These are phyloP conservation scores for Dryadula phaetusa DNA, from an alignment of 2,888 invertebrate genomes.

Conservation along the genomic window DNA sequence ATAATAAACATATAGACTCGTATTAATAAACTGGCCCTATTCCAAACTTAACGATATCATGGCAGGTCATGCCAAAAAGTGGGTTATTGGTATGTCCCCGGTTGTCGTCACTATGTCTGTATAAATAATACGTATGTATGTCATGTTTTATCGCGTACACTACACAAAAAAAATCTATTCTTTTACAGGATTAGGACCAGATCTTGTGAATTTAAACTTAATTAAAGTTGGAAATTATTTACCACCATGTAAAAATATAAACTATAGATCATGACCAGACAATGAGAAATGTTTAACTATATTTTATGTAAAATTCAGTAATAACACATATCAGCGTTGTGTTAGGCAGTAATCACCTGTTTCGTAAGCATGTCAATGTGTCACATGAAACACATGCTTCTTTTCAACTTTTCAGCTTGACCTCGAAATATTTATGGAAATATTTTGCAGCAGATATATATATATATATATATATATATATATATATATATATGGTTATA, in stretches of 20 bases:
- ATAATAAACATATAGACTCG: slow-evolving; percentile 8
- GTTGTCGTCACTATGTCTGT: slow-evolving; percentile 17
- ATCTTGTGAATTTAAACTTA: too few relatives aligned
- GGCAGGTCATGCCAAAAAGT: slow-evolving; percentile 28
- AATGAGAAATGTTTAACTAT: too few relatives aligned
- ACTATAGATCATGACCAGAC: too few relatives aligned
- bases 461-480: background rate
- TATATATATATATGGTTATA: too few relatives aligned
- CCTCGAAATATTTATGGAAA: slow-evolving; percentile 10
- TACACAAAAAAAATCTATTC: too few relatives aligned
- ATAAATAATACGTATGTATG: slow-evolving; percentile 1
- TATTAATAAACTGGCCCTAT: slow-evolving; percentile 32
- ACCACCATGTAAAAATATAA: too few relatives aligned
- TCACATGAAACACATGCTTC: slow-evolving; percentile 29
- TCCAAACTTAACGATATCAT: slow-evolving; percentile 32
- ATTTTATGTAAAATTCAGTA: background rate
- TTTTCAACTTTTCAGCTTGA: slow-evolving; percentile 17
- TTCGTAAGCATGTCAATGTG: slow-evolving; percentile 22
- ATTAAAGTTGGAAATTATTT: too few relatives aligned
- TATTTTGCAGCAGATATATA: background rate
- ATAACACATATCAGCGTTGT: background rate
- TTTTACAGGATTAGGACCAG: too few relatives aligned
- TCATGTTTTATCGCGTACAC: background rate
- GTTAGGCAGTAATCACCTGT: background rate
- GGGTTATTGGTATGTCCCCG: slow-evolving; percentile 31